Evolutionary conservation across 2,888 invertebrate species (phyloP), one percentile per base, ranked within the genome.

Genomic region (Tipula lateralis): DNA sequence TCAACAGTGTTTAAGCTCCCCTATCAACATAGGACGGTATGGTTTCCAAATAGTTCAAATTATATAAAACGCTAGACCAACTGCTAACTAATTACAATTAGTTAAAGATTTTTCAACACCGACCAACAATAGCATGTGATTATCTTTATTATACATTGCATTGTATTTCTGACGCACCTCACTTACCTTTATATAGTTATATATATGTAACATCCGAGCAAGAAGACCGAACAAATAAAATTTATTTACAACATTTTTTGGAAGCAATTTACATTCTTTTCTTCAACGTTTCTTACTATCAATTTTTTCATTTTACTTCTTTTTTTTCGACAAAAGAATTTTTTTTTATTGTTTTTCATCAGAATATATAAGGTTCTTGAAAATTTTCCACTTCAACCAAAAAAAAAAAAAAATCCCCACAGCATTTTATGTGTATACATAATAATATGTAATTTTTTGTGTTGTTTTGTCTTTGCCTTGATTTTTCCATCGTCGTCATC

Each of bases 251-350:
- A 66, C 66, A 66, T 66, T 9, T 66, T 66, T 66, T 66, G 66
- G 66, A 66, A 66, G 66, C 66, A 66, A 66, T 66, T 66, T 66
- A 66, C 66, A 66, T 66, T 66, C 66, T 66, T 66, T 66, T 66
- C 66, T 66, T 66, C 12, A 24, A 66, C 66, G 24, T 66, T 66
- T 66, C 66, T 66, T 66, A 66, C 24, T 66, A 66, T 66, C 66
- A 66, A 66, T 66, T 66, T 50, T 44, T 44, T 12, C 44, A 44
- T 44, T 44, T 66, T 24, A 9, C 3, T 66, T 39, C 13, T 39
- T 13, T 24, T 9, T 24, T 24, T 66, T 7, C 66, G 66, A 66
- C 66, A 66, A 66, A 66, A 66, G 66, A 66, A 7, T 66, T 24
- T 66, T 16, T 66, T 66, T 66, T 66, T 66, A 66, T 66, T 66